These are phyloP conservation scores for Proteles cristata DNA, from an alignment of 2,113 vertebrate species.

Conservation along the genomic window DNA sequence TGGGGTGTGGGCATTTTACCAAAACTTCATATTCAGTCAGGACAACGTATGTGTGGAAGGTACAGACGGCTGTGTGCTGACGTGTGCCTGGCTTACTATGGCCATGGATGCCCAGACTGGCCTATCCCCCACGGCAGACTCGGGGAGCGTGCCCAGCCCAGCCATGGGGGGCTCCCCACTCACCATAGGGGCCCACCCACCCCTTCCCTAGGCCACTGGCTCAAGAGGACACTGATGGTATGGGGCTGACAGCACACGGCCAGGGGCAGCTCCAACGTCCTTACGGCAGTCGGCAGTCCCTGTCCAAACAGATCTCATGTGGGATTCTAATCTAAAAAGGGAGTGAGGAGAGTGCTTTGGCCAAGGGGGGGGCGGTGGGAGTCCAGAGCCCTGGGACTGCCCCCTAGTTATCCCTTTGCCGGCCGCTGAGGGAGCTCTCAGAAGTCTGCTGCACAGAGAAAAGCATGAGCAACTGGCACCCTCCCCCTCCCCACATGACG, in stretches of 20 bases:
- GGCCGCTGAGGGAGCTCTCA: accelerated
- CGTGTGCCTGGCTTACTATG: too few relatives aligned
- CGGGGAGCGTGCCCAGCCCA: neutral
- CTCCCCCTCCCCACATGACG: neutral
- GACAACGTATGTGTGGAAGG: neutral
- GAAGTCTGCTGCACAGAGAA: too few relatives aligned
- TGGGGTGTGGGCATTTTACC: neutral
- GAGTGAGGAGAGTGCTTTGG: neutral
- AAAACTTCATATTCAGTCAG: neutral
- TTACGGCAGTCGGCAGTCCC: neutral
- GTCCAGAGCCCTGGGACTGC: neutral
- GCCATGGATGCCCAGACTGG: accelerated
- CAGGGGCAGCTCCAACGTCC: neutral
- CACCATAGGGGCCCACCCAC: neutral
- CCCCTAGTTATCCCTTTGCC: neutral
- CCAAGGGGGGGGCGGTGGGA: neutral
- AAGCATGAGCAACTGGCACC: neutral
- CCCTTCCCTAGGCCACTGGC: neutral
- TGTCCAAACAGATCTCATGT: neutral
- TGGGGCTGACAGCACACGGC: neutral
- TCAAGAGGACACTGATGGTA: neutral
- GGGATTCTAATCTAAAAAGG: neutral
- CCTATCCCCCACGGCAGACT: neutral
- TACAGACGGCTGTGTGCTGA: neutral
- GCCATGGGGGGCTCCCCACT: neutral